Evolutionary conservation across 2,797 vertebrate species (phyloP).

Genomic region (Kryptopterus vitreolus): DNA sequence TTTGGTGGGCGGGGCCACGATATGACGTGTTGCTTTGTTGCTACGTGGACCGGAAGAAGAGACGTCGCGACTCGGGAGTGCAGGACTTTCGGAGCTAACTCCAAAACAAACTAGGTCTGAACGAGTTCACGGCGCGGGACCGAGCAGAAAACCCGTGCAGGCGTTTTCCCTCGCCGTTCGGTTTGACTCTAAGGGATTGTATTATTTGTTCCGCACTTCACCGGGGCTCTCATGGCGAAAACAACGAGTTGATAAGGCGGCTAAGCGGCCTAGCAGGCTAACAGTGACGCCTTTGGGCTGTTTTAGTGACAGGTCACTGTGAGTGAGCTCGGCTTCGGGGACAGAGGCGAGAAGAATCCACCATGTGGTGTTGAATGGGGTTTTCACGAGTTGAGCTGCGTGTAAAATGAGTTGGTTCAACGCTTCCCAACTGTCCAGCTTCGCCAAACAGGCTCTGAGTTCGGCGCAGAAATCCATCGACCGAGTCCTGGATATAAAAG

Average conservation of each 20-base stretch:
- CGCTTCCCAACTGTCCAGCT: constrained; percentile 92
- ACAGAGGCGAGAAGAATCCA: background rate
- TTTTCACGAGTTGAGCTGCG: background rate
- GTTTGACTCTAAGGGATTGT: background rate
- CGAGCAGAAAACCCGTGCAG: background rate
- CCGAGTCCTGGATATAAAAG: constrained; percentile 94
- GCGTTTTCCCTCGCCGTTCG: background rate
- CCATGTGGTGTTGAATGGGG: background rate
- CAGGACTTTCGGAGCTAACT: constrained; percentile 13
- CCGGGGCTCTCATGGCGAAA: background rate
- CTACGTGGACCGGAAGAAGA: constrained; percentile 78
- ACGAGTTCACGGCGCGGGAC: background rate
- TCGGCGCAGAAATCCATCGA: constrained; percentile 98
- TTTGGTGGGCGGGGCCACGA: constrained; percentile 5
- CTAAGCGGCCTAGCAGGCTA: constrained; percentile 39
- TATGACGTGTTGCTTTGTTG: constrained; percentile 63
- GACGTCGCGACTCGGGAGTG: constrained; percentile 30
- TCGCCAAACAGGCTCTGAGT: constrained; percentile 96
- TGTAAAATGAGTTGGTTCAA: constrained; percentile 95
- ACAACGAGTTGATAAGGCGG: constrained; percentile 45
- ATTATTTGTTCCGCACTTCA: too few relatives aligned
- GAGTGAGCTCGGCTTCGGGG: background rate
- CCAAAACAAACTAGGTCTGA: constrained; percentile 41
- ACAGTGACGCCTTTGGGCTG: background rate
- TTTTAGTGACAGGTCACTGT: constrained; percentile 3